These are phyloP conservation scores for Phylloscopus whistleri DNA, from an alignment of 2,113 vertebrate species.

Conservation along the genomic window DNA sequence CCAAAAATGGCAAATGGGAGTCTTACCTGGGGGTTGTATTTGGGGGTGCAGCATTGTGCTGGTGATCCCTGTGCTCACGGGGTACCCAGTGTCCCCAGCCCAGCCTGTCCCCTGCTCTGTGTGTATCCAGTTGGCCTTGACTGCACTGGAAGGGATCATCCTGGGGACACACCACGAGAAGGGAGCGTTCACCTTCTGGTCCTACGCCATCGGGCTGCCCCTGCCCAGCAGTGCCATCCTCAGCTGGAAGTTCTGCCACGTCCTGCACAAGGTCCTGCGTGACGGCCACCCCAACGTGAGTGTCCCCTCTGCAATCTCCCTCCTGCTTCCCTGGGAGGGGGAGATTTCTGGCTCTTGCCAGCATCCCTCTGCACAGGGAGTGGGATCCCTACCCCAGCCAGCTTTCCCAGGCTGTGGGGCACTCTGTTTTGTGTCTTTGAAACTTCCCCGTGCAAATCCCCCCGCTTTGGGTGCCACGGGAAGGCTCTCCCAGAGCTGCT, in stretches of 20 bases:
- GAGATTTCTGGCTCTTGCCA: background rate
- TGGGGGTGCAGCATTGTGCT: rapidly evolving
- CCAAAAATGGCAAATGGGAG: background rate
- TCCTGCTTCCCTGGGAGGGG: rapidly evolving
- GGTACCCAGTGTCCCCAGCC: background rate
- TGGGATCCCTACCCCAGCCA: background rate
- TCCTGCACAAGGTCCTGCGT: constrained; percentile 92
- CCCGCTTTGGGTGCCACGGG: rapidly evolving
- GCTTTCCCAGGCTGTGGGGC: background rate
- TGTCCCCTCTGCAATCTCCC: rapidly evolving
- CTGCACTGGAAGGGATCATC: constrained; percentile 83
- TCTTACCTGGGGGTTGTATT: background rate
- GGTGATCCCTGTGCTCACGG: rapidly evolving
- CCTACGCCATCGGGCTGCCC: constrained; percentile 91
- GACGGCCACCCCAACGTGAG: constrained; percentile 95
- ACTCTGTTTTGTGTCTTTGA: background rate
- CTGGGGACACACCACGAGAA: constrained; percentile 95
- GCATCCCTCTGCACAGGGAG: background rate
- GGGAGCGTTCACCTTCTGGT: constrained; percentile 97
- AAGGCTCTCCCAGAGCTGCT: background rate
- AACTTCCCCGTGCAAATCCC: background rate
- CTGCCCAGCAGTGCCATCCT: constrained; percentile 90
- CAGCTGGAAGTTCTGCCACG: constrained; percentile 98
- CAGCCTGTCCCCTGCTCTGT: background rate
- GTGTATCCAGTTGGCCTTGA: constrained; percentile 69